phyloP scores from a whole-genome alignment of 2,888 invertebrate species.

The Anaspis maculata region DNA sequence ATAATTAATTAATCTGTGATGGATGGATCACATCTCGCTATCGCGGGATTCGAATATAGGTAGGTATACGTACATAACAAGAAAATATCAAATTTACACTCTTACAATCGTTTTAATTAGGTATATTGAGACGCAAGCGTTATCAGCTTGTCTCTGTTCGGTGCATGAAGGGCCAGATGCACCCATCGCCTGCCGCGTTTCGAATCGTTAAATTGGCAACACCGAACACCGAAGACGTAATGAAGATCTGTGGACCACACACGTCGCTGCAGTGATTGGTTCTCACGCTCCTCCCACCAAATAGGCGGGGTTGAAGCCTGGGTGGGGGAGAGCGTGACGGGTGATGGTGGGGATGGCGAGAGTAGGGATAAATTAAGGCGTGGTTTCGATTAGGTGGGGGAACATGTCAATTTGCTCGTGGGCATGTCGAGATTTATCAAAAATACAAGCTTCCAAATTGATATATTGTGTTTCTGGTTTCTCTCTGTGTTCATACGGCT shows the following conservation, averaged over 20 bases:
- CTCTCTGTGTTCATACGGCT: conserved; percentile 23
- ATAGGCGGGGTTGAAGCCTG: conserved; percentile 12
- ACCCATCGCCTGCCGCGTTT: conserved; percentile 31
- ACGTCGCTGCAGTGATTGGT: conserved; percentile 42
- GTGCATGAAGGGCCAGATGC: conserved; percentile 8
- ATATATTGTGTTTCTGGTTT: conserved; percentile 25
- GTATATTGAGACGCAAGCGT: conserved; percentile 19
- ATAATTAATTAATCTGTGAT: no score
- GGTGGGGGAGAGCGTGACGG: conserved; percentile 10
- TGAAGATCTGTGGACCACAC: conserved; percentile 44
- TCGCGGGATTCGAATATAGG: no score
- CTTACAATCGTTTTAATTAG: conserved; percentile 29
- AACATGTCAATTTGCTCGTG: conserved; percentile 27
- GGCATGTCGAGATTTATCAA: conserved; percentile 25
- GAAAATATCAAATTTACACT: conserved; percentile 23
- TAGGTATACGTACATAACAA: no score
- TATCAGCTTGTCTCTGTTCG: background rate
- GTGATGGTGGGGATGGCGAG: conserved; percentile 5
- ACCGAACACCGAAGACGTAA: conserved; percentile 38
- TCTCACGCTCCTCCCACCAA: conserved; percentile 28
- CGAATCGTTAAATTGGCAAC: conserved; percentile 42
- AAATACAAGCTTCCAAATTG: conserved; percentile 22
- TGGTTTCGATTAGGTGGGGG: conserved; percentile 9
- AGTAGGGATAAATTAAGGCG: no score
- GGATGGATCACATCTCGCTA: no score